Evolutionary conservation across 37 sponge, comb jelly and placozoan genomes (phyloP).

Genomic region (Spongilla lacustris): DNA sequence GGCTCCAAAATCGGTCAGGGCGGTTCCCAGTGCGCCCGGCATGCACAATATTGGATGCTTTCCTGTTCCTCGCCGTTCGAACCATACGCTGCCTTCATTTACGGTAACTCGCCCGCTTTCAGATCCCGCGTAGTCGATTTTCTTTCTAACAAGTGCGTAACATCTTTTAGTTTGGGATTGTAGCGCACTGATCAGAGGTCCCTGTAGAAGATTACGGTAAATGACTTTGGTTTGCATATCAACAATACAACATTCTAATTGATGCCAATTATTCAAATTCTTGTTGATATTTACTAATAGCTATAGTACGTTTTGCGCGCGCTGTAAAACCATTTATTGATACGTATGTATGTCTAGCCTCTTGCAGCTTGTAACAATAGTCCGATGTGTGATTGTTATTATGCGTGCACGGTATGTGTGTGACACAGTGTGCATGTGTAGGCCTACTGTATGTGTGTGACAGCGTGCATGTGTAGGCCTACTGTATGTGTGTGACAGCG

Average conservation of each 20-base stretch:
- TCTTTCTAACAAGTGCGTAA: neutral
- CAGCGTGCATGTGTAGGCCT: too few relatives aligned
- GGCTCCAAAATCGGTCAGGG: conserved; percentile 21
- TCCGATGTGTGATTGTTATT: too few relatives aligned
- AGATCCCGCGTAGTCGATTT: neutral
- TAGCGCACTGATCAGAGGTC: neutral
- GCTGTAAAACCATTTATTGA: too few relatives aligned
- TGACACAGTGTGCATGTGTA: too few relatives aligned
- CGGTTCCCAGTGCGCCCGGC: conserved; percentile 54
- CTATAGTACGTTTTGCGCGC: too few relatives aligned
- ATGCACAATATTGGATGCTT: conserved; percentile 44
- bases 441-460: too few relatives aligned
- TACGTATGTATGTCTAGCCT: too few relatives aligned
- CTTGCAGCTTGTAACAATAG: too few relatives aligned
- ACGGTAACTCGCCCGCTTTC: conserved; percentile 10
- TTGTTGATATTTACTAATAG: too few relatives aligned
- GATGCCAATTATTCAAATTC: neutral
- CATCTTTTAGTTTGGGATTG: neutral
- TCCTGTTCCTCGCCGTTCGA: conserved; percentile 29
- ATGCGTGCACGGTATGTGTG: too few relatives aligned
- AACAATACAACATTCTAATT: neutral
- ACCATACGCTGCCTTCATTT: conserved; percentile 32
- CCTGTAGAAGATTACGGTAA: neutral
- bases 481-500: too few relatives aligned
- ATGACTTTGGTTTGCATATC: neutral